Evolutionary conservation across 2,113 vertebrate species (phyloP).

Genomic region (Phaethornis superciliosus): DNA sequence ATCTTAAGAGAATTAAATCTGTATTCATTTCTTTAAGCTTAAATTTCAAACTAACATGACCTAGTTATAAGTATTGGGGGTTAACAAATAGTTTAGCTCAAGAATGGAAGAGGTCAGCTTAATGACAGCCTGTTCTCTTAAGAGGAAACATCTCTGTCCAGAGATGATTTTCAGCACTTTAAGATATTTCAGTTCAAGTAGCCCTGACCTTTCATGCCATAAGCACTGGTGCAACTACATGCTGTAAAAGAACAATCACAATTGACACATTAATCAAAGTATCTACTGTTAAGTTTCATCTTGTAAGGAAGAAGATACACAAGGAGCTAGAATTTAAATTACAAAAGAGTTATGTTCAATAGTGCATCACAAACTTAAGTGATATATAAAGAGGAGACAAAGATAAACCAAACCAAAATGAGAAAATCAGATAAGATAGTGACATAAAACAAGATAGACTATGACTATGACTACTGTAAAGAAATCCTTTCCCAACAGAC

Average conservation of each 20-base stretch:
- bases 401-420: not conserved
- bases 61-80: not conserved
- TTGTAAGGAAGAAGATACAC: not conserved
- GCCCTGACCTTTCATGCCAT: conserved; percentile 31
- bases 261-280: conserved; percentile 1
- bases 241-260: not conserved
- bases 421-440: not conserved
- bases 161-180: conserved; percentile 14
- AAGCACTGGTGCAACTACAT: not conserved
- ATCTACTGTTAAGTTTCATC: not conserved
- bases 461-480: not conserved
- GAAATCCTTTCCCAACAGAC: not conserved
- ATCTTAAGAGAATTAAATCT: not conserved
- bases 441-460: not conserved
- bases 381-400: not conserved
- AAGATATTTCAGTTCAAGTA: conserved; percentile 15
- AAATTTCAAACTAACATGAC: not conserved
- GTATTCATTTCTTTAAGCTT: not conserved
- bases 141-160: not conserved
- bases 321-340: not conserved
- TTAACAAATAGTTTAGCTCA: not conserved
- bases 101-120: not conserved
- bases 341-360: not conserved
- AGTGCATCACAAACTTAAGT: not conserved
- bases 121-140: not conserved